Conservation (phyloP, 2,888 invertebrate genomes). For the Andrena haemorrhoa region DNA sequence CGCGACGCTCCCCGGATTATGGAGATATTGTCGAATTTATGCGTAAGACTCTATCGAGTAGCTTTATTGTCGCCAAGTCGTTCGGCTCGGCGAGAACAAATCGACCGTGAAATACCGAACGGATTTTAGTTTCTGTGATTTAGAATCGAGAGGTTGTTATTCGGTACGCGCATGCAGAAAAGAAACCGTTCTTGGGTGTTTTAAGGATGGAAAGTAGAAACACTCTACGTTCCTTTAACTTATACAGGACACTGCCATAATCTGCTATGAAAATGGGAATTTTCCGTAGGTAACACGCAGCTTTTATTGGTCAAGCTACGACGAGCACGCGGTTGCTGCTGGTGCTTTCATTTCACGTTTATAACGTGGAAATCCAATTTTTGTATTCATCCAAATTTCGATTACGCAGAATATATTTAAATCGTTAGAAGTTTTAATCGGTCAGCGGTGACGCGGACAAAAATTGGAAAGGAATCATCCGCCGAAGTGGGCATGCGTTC, state of each 20-base stretch:
- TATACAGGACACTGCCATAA: too few species aligned
- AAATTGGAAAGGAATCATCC: neutral
- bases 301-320: too few species aligned
- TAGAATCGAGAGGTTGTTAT: neutral
- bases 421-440: neutral
- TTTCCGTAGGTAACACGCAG: too few species aligned
- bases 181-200: neutral
- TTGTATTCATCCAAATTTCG: neutral
- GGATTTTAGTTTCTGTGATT: conserved; percentile 3
- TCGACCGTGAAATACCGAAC: neutral
- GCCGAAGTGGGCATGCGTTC: neutral
- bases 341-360: neutral
- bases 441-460: neutral
- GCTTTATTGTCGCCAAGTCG: conserved; percentile 2
- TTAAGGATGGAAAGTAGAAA: neutral
- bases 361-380: neutral
- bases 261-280: too few species aligned
- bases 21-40: conserved; percentile 23
- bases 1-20: conserved; percentile 13
- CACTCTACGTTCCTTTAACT: neutral
- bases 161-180: too few species aligned
- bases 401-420: neutral
- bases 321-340: too few species aligned
- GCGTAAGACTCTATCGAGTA: neutral
- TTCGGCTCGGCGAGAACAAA: neutral